Conservation (phyloP, 1,140 invertebrate species). For the Pseudomyrmex concolor region DNA sequence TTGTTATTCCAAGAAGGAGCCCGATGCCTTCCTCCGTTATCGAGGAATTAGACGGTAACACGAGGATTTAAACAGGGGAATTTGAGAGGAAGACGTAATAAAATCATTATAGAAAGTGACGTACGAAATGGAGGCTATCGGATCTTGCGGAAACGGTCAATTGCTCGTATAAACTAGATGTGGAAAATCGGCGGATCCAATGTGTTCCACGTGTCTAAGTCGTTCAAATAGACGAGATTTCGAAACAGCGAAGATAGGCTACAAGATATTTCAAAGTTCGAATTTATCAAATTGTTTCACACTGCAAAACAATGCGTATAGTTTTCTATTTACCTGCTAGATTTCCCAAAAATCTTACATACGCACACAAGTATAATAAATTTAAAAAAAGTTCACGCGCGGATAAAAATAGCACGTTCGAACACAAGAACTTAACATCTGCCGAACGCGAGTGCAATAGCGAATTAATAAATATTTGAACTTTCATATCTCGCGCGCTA, state of each 20-base stretch:
- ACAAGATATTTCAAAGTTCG: neutral
- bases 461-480: neutral
- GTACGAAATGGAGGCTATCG: conserved; percentile 13
- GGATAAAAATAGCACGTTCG: too few relatives aligned
- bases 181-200: conserved; percentile 37
- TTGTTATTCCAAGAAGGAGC: conserved; percentile 68
- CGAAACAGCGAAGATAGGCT: neutral
- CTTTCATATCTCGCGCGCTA: neutral
- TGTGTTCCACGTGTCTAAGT: conserved; percentile 6
- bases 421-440: too few relatives aligned
- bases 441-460: too few relatives aligned
- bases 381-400: too few relatives aligned
- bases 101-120: conserved; percentile 66
- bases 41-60: conserved; percentile 67
- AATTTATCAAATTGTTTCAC: too few relatives aligned
- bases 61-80: conserved; percentile 68
- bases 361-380: too few relatives aligned
- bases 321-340: too few relatives aligned
- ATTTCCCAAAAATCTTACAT: too few relatives aligned
- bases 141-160: conserved; percentile 27
- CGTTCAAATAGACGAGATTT: neutral
- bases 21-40: conserved; percentile 62
- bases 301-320: too few relatives aligned
- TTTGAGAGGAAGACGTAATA: conserved; percentile 45
- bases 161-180: conserved; percentile 40